A percentile compares a stretch with the other conserved stretches of the same genome.
These are phyloP conservation scores for Argyra leucocephala DNA, from an alignment of 2,888 invertebrate species.

Conservation along the genomic window DNA sequence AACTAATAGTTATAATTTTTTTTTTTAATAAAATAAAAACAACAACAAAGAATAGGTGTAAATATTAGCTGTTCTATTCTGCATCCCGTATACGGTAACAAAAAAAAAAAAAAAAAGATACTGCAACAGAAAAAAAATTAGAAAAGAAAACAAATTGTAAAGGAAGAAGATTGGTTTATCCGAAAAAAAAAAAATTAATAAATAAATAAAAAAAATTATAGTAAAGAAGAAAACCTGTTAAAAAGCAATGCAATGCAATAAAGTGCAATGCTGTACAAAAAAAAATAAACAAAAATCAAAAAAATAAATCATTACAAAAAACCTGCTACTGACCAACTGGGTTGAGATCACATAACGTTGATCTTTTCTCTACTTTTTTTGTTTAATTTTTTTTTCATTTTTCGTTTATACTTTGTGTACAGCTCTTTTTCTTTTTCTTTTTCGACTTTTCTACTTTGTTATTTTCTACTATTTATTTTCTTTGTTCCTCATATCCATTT, in stretches of 20 bases:
- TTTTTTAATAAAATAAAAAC: neutral
- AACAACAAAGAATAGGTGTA: neutral
- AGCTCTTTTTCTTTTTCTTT: neutral
- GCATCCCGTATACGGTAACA: neutral
- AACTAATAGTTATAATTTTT: neutral
- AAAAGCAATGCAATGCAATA: neutral
- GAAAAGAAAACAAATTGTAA: neutral
- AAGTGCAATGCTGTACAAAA: neutral
- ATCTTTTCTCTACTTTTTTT: neutral
- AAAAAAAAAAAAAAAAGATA: neutral
- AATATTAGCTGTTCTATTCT: neutral
- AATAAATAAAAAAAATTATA: neutral
- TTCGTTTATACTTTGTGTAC: neutral
- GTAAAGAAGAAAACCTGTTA: neutral
- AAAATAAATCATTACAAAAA: neutral
- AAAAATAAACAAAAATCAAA: too few species aligned
- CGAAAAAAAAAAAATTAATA: neutral
- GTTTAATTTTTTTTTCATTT: neutral
- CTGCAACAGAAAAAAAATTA: neutral
- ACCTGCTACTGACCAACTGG: slow-evolving; percentile 3
- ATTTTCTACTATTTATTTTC: too few species aligned
- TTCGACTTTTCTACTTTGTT: too few species aligned
- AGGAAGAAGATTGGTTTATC: neutral
- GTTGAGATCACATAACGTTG: slow-evolving; percentile 6
- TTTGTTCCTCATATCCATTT: neutral